Conservation (phyloP, 2,113 vertebrate genomes). For the Burhinus bistriatus region DNA sequence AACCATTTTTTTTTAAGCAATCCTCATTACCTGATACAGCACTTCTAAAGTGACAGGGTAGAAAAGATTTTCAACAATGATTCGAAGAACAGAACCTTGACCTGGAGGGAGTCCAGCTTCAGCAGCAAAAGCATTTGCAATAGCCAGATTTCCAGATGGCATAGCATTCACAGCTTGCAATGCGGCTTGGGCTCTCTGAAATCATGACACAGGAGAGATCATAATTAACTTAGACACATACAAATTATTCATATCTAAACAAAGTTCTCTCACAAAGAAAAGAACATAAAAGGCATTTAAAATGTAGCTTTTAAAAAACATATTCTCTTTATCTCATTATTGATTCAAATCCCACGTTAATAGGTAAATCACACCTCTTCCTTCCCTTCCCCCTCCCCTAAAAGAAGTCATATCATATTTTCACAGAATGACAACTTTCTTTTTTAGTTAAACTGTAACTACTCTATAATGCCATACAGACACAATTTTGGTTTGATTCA, state of each 20-base stretch:
- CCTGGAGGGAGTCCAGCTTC: conserved; percentile 56
- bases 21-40: conserved; percentile 81
- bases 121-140: conserved; percentile 22
- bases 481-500: not conserved
- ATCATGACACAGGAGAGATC: not conserved
- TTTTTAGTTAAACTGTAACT: not conserved
- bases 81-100: conserved; percentile 79
- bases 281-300: not conserved
- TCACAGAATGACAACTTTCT: not conserved
- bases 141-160: conserved; percentile 60
- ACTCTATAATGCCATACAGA: not conserved
- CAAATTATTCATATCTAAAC: not conserved
- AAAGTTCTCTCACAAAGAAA: not conserved
- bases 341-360: not conserved
- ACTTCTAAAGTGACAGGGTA: conserved; percentile 82
- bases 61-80: conserved; percentile 82
- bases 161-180: conserved; percentile 69
- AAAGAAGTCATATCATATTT: not conserved
- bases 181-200: conserved; percentile 74
- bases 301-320: rapidly evolving
- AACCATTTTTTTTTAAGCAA: not conserved
- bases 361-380: not conserved
- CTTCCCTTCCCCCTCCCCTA: not conserved
- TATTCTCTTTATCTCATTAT: not conserved
- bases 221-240: not conserved